Evolutionary conservation across 2,113 vertebrate genomes (phyloP).

Genomic region (Odobenus rosmarus): DNA sequence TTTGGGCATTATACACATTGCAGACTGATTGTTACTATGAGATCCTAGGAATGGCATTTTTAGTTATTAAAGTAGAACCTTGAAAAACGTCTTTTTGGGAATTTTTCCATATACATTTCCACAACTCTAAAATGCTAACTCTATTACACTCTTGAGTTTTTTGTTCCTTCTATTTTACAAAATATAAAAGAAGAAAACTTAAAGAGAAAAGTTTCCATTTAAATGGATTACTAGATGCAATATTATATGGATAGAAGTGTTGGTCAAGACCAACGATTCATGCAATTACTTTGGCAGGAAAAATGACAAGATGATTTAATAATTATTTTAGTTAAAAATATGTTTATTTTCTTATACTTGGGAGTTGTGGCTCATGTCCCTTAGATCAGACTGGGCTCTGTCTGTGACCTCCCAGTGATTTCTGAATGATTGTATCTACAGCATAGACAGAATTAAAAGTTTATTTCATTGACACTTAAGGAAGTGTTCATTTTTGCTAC

Average conservation of each 20-base stretch:
- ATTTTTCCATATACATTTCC: not conserved
- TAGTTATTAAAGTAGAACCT: not conserved
- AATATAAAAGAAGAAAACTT: constrained; percentile 13
- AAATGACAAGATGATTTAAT: not conserved
- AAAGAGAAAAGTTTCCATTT: not conserved
- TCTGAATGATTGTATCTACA: not conserved
- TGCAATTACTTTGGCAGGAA: not conserved
- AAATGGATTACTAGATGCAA: not conserved
- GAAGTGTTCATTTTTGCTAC: not conserved
- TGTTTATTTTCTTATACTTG: not conserved
- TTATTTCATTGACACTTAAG: not conserved
- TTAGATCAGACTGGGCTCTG: not conserved
- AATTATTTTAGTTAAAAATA: constrained; percentile 35
- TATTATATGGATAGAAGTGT: not conserved
- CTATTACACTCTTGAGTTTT: not conserved
- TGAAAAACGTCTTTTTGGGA: not conserved
- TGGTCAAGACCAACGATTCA: not conserved
- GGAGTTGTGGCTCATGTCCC: not conserved
- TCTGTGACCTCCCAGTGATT: not conserved
- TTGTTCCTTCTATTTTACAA: not conserved
- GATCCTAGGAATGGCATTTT: not conserved
- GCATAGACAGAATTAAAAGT: not conserved
- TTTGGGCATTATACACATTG: not conserved
- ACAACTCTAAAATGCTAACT: not conserved
- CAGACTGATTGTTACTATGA: not conserved